phyloP scores from a whole-genome alignment of 2,797 vertebrate genomes.

The Scolopax rusticola region DNA sequence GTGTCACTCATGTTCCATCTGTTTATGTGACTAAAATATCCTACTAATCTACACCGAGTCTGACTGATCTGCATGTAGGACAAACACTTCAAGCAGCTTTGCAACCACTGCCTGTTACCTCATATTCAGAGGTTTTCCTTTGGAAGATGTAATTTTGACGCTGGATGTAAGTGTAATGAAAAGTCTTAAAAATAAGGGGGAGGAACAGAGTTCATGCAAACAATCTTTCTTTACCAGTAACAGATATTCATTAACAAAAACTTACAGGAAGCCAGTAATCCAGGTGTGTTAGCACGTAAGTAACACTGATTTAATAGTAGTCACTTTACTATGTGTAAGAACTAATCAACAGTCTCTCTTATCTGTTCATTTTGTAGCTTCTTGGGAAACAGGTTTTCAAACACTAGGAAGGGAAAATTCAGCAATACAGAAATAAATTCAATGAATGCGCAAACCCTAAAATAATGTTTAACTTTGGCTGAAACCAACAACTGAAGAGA shows the following conservation, averaged over 20 bases:
- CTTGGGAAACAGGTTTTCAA: background rate
- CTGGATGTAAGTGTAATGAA: background rate
- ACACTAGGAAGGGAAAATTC: background rate
- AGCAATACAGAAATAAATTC: background rate
- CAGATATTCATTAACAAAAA: background rate
- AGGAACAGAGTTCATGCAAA: background rate
- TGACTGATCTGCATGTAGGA: background rate
- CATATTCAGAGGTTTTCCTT: background rate
- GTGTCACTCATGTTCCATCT: background rate
- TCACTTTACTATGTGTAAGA: background rate
- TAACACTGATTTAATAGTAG: background rate
- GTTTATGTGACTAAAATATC: background rate
- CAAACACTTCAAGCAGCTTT: background rate
- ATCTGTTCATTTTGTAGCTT: background rate
- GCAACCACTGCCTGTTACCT: background rate
- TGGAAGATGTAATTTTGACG: background rate
- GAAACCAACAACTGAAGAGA: background rate
- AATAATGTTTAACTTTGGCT: background rate
- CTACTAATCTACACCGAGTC: accelerated
- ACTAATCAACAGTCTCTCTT: background rate
- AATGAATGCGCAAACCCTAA: background rate
- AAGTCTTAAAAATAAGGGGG: background rate
- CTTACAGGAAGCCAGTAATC: background rate
- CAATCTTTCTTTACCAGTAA: background rate
- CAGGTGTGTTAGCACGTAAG: background rate